Percentiles rank a stretch among this genome's conserved stretches.
Conservation (phyloP, 1,140 invertebrate genomes). For the Chrysomallon squamiferum region DNA sequence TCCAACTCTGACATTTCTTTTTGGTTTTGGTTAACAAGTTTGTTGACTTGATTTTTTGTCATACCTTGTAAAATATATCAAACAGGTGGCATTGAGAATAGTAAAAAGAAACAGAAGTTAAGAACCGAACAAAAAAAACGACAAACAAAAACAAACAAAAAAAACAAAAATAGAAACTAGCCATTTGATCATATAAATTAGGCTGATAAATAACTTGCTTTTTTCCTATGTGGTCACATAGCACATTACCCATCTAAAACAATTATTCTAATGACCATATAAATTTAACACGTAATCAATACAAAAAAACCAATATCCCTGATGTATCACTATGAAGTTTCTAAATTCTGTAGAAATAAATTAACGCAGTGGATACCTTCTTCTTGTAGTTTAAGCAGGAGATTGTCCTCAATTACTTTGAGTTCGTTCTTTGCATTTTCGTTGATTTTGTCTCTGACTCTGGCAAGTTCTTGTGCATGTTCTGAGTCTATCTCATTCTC, state of each 20-base stretch:
- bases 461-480: constrained; percentile 38
- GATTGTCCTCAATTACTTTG: constrained; percentile 21
- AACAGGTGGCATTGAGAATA: not conserved
- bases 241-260: too few relatives aligned
- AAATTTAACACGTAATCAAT: too few relatives aligned
- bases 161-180: too few relatives aligned
- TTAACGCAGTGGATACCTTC: constrained; percentile 19
- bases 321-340: too few relatives aligned
- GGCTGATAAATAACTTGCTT: too few relatives aligned
- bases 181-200: too few relatives aligned
- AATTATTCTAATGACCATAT: too few relatives aligned
- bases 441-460: constrained; percentile 27
- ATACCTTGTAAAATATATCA: constrained; percentile 14
- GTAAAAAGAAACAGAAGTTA: not conserved
- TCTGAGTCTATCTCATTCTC: constrained; percentile 54
- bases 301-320: too few relatives aligned
- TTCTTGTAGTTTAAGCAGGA: constrained; percentile 38
- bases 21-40: constrained; percentile 45
- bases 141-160: too few relatives aligned
- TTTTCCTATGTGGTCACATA: too few relatives aligned
- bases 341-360: too few relatives aligned
- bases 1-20: constrained; percentile 29
- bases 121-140: not conserved
- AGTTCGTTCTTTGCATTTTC: constrained; percentile 42
- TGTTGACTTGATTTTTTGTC: constrained; percentile 30